phyloP scores from a whole-genome alignment of 2,113 vertebrate genomes.

The Polypterus senegalus region DNA sequence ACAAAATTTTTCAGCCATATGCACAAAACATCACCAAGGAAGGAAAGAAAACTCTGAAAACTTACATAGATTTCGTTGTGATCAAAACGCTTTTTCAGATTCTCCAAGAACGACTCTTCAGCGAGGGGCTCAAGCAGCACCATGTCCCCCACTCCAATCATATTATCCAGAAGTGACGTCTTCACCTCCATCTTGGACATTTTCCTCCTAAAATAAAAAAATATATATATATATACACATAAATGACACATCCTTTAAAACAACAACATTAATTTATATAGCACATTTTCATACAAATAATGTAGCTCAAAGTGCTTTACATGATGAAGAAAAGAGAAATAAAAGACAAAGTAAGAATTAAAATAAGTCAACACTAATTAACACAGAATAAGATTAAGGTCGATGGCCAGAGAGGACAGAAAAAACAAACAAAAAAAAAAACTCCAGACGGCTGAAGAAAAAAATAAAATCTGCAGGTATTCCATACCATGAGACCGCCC shows the following conservation, averaged over 20 bases:
- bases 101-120: constrained; percentile 81
- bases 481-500: too few species aligned
- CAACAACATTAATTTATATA: background rate
- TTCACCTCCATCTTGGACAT: constrained; percentile 93
- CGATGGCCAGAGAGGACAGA: too few species aligned
- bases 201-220: constrained; percentile 32
- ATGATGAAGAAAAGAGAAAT: too few species aligned
- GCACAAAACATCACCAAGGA: background rate
- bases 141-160: constrained; percentile 97
- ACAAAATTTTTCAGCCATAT: too few species aligned
- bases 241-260: constrained; percentile 5
- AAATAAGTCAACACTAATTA: too few species aligned
- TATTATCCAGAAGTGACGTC: constrained; percentile 87
- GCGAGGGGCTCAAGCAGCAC: constrained; percentile 85
- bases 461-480: too few species aligned
- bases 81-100: constrained; percentile 85
- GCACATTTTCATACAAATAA: too few species aligned
- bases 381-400: too few species aligned
- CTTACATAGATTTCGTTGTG: constrained; percentile 92
- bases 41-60: constrained; percentile 16
- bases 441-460: too few species aligned
- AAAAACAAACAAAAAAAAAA: too few species aligned
- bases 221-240: background rate
- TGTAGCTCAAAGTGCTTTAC: too few species aligned
- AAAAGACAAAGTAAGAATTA: too few species aligned